Evolutionary conservation across 2,888 invertebrate species (phyloP).

Genomic region (Dyspetes luteomarginatus): DNA sequence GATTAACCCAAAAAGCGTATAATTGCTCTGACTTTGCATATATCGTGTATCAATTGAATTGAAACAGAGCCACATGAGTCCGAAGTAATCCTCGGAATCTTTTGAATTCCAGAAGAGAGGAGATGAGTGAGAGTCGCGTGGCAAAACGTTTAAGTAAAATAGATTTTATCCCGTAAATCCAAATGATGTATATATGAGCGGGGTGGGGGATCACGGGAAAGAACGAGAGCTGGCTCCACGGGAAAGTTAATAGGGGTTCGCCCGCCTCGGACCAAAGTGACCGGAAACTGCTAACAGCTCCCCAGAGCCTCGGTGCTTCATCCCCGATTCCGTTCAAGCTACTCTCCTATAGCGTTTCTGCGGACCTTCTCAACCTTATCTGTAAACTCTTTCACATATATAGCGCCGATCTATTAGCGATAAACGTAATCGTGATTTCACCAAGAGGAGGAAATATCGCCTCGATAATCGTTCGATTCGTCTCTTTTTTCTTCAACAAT

Average conservation of each 20-base stretch:
- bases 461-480: constrained; percentile 68
- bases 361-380: constrained; percentile 74
- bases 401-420: constrained; percentile 79
- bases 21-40: too few relatives aligned
- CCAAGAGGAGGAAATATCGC: constrained; percentile 74
- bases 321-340: constrained; percentile 1
- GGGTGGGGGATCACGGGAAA: constrained; percentile 46
- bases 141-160: constrained; percentile 44
- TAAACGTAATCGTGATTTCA: constrained; percentile 73
- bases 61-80: not conserved
- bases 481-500: constrained; percentile 5
- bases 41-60: not conserved
- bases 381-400: constrained; percentile 69
- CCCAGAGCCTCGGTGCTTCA: constrained; percentile 55
- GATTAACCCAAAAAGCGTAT: too few relatives aligned
- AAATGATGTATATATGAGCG: constrained; percentile 67
- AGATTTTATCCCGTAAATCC: constrained; percentile 71
- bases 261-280: constrained; percentile 71
- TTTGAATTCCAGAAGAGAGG: not conserved
- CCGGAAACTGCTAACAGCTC: constrained; percentile 78
- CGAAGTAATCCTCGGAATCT: not conserved
- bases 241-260: constrained; percentile 75
- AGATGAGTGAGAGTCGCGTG: constrained; percentile 10
- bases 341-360: constrained; percentile 3
- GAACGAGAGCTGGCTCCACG: constrained; percentile 56